phyloP scores from a whole-genome alignment of 2,888 invertebrate species.

The Antitype chi region DNA sequence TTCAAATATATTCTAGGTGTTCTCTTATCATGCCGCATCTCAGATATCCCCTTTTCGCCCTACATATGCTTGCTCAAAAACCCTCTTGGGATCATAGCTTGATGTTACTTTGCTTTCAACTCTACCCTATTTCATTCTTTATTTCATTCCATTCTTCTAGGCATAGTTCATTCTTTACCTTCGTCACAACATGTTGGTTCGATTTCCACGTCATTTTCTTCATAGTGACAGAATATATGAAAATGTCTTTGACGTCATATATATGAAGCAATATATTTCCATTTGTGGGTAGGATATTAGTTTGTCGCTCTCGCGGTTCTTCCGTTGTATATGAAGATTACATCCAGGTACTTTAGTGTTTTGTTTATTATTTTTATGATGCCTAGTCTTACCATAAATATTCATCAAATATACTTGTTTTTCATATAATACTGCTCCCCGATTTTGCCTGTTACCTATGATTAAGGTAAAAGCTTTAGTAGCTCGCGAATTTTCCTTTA shows the following conservation, averaged over 20 bases:
- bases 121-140: neutral
- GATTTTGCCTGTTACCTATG: neutral
- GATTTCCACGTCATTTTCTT: neutral
- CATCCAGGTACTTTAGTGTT: constrained; percentile 6
- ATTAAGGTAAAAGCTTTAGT: neutral
- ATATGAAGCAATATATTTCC: constrained; percentile 19
- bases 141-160: neutral
- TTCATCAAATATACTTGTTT: neutral
- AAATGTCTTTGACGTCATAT: constrained; percentile 6
- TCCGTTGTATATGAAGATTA: constrained; percentile 29
- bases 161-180: neutral
- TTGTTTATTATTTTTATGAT: neutral
- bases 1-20: neutral
- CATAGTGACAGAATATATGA: neutral
- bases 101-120: neutral
- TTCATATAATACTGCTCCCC: neutral
- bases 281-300: constrained; percentile 56
- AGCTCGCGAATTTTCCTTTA: too few relatives aligned
- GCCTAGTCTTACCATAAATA: neutral
- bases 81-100: neutral
- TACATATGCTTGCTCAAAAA: neutral
- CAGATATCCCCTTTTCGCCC: neutral
- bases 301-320: constrained; percentile 16
- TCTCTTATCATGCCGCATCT: neutral
- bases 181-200: too few relatives aligned